Percentiles rank a stretch among this genome's conserved stretches.
Conservation (phyloP, 2,797 vertebrate species). For the Danio choprae region DNA sequence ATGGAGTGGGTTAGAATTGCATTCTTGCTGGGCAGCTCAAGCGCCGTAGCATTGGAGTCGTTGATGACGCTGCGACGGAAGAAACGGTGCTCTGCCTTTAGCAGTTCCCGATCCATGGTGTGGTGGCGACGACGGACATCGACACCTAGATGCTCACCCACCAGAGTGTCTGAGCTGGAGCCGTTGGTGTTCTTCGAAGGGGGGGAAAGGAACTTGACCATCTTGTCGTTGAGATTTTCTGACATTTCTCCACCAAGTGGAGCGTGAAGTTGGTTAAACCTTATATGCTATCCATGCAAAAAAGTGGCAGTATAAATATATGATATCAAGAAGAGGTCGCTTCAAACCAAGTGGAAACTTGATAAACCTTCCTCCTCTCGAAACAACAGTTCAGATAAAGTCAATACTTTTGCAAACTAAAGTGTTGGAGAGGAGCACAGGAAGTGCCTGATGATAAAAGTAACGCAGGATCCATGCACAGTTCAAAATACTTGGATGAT, state of each 20-base stretch:
- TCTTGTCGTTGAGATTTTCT: conserved; percentile 80
- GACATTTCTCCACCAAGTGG: conserved; percentile 80
- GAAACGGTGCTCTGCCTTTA: conserved; percentile 93
- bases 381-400: conserved; percentile 63
- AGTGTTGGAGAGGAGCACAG: conserved; percentile 45
- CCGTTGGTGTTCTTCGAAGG: conserved; percentile 84
- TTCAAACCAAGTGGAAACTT: background rate
- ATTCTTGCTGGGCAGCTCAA: conserved; percentile 89
- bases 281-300: conserved; percentile 69
- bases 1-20: conserved; percentile 75
- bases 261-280: conserved; percentile 55
- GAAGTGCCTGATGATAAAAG: conserved; percentile 44
- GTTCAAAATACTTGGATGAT: conserved; percentile 66
- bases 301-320: conserved; percentile 54
- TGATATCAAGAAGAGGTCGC: conserved; percentile 19
- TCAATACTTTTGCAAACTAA: conserved; percentile 64
- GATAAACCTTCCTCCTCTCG: background rate
- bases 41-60: conserved; percentile 93
- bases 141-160: conserved; percentile 82
- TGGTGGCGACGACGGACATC: conserved; percentile 92
- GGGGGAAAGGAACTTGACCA: conserved; percentile 85
- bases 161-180: conserved; percentile 91
- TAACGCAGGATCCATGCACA: conserved; percentile 69
- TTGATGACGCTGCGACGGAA: conserved; percentile 96
- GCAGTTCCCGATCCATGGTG: conserved; percentile 95